Evolutionary conservation across 2,113 vertebrate species (phyloP), one percentile per base, ranked within the genome.

Genomic region (Neoarius graeffei): DNA sequence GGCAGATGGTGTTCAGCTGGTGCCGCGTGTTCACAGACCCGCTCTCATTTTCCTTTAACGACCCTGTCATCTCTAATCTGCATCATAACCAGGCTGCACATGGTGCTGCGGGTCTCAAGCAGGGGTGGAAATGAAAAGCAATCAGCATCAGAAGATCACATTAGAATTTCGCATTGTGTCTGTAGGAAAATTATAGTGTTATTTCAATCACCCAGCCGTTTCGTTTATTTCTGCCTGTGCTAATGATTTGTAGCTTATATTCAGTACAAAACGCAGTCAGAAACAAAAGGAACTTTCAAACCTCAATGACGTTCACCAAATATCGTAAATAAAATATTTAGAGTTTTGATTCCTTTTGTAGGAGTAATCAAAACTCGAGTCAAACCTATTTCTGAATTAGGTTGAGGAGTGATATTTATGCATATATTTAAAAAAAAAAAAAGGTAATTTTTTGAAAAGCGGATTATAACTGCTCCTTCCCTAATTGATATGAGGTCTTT

Each of bases 1-100:
- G 81, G 87, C 92, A 87, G 90, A 91, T 92, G 87, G 91, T 81
- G 89, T 88, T 93, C 89, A 90, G 91, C 88, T 91, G 90, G 90
- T 89, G 89, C 89, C 84, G 87, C 66, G 64, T 79, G 67, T 87
- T 87, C n/a, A 71, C 6, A 87, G 42, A 84, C 69, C 42, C 10
- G 17, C 81, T 83, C n/a, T 87, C 5, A 2, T 62, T 83, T 62
- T 54, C 48, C 35, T 52, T 83, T 60, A 64, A 62, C 42, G 19
- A 20, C 81, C 19, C 42, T 56, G 57, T 20, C 42, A 11, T 59
- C 69, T 76, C 48, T 76, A 77, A 83, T 87, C 57, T 50, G 54
- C 66, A 60, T 87, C 35, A 20, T 56, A 60, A 35, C 77, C 50
- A 64, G 54, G 60, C 60, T 13, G 25, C 25, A 73, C 57, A 19